Evolutionary conservation across 2,888 invertebrate species (phyloP), one percentile per base, ranked within the genome.

Genomic region (Polylopha cassiicola): DNA sequence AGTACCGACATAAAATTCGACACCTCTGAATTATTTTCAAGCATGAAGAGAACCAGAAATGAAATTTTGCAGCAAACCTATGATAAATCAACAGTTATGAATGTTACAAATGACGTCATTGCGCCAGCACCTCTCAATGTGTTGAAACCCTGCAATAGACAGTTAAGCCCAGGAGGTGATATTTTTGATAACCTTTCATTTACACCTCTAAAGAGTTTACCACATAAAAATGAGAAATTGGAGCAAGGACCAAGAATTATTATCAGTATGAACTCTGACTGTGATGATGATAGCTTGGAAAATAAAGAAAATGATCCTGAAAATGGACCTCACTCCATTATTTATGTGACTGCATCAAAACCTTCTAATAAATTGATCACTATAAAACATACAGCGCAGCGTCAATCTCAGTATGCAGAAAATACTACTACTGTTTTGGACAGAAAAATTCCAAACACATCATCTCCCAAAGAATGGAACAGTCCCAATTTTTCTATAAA

Each of bases 401-500:
- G 53, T 2, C 63, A 66, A 2, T 58, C 43, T 29, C 58, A 61
- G 16, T 48, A 36, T 6, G 39, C 48, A 2, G 76, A 75, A 45
- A 72, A 73, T 3, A 70, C 75, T 2, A 70, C 75, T 2, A 50
- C 46, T 11, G 16, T 68, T 21, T 55, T 46, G 24, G 69, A 47
- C 37, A 82, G 81, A 44, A 84, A 81, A 50, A 75, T 81, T 30
- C 85, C 84, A 3, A 78, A 80, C 38, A 85, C 85, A 20, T 85
- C 85, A 4, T 85, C 85, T 0, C 85, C 85, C 3, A 84, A 76
- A 51, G 84, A 85, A 55, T 34, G 80, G 1, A 77, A 72, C 37
- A 84, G 79, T 44, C 82, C 80, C 0, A 84, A 85, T 48, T 85
- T 85, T 51, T 72, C 85, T 2, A 84, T 85, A 4, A 85, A 82